Evolutionary conservation across 2,888 invertebrate genomes (phyloP).

Genomic region (Orchestes rusci): DNA sequence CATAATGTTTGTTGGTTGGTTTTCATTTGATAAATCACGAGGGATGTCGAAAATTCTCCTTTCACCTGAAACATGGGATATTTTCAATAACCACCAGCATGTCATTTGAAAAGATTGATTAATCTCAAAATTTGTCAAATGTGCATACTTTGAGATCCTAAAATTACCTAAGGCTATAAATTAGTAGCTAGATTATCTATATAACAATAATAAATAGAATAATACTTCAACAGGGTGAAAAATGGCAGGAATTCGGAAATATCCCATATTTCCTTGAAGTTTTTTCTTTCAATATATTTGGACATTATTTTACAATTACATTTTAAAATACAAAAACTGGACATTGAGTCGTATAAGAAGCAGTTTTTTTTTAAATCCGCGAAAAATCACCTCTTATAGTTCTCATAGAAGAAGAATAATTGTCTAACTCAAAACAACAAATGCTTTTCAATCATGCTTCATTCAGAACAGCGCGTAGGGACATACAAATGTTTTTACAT

Average conservation of each 20-base stretch:
- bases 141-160: slow-evolving; percentile 6
- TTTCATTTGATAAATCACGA: slow-evolving; percentile 22
- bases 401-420: slow-evolving; percentile 5
- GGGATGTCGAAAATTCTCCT: slow-evolving; percentile 17
- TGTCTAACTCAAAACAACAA: too few relatives aligned
- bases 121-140: too few relatives aligned
- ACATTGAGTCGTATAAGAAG: too few relatives aligned
- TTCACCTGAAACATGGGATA: too few relatives aligned
- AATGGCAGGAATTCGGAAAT: slow-evolving; percentile 12
- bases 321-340: slow-evolving; percentile 19
- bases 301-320: slow-evolving; percentile 21
- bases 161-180: slow-evolving; percentile 17
- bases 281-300: slow-evolving; percentile 13
- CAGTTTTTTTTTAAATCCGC: too few relatives aligned
- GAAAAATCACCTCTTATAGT: too few relatives aligned
- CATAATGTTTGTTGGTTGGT: slow-evolving; percentile 37
- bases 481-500: too few relatives aligned
- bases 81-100: too few relatives aligned
- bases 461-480: too few relatives aligned
- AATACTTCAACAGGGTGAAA: slow-evolving; percentile 13
- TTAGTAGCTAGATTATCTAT: too few relatives aligned
- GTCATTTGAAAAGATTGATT: too few relatives aligned
- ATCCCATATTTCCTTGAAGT: slow-evolving; percentile 7
- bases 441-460: too few relatives aligned
- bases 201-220: slow-evolving; percentile 16